Evolutionary conservation across 1,140 invertebrate species (phyloP), one percentile per base, ranked within the genome.

Genomic region (Drosophila orosa): DNA sequence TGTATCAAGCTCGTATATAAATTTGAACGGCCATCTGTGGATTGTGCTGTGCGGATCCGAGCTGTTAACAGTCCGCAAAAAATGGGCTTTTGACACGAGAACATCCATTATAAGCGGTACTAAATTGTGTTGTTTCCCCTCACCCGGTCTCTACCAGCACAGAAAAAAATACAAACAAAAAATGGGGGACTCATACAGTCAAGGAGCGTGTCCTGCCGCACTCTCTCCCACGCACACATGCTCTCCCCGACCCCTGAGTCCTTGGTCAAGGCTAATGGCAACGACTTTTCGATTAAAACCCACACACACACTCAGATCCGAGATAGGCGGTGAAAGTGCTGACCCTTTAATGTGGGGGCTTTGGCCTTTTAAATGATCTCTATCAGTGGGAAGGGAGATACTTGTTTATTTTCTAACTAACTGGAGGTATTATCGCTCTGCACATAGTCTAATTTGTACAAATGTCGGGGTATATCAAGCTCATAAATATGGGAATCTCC

Each of bases 51-150:
- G 22, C 17, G 39, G 22, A 45, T 56, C 42, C 59, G 68, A 69
- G 60, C 44, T 52, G 71, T 69, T 77, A 74, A 71, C 58, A 66
- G 58, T 58, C 40, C 33, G 31, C 73, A 71, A 86, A 80, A 89
- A 78, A 91, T 86, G 89, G 74, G 78, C 84, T 90, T 83, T 91
- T 89, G 73, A 91, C 89, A 91, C 84, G 89, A 86, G 66, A 89
- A 62, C 72, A 44, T 72, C 71, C 84, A 85, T 91, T 90, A 72
- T 78, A 83, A 85, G 69, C 69, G 78, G 67, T 62, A 91, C 67
- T 86, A 80, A 91, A 91, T 91, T 89, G 84, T 74, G 78, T 80
- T 85, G 89, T 91, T 74, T 63, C 58, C 65, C 37, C 22, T n/a
- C n/a, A n/a, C 40, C 5, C 22, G 24, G 19, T 24, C 19, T 44